Evolutionary conservation across 2,797 vertebrate species (phyloP), one percentile per base, ranked within the genome.

Genomic region (Tenualosa ilisha): DNA sequence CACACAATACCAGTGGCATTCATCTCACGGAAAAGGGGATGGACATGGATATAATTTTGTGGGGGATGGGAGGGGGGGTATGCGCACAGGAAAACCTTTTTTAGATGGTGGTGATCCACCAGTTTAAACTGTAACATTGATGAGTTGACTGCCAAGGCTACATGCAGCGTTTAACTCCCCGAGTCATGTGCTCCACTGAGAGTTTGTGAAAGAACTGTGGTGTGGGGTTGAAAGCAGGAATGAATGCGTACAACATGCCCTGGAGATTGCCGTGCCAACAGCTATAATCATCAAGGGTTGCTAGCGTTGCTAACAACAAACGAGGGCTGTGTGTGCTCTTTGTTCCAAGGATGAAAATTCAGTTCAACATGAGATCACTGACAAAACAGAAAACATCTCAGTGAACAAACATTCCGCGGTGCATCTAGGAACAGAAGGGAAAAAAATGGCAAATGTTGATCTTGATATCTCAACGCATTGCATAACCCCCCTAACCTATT

Each of bases 281-380:
- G 86, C 82, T 56, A 85, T 83, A 84, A 85, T 83, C 84, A 86
- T 89, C 86, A 89, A 84, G 81, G 83, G 49, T 65, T 31, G 84
- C 85, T 87, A 87, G 84, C 51, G 84, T 88, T 85, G 82, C 84
- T 87, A 87, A 86, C 86, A 85, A 88, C 88, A 88, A 85, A 31
- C 3, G 83, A 79, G 72, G 40, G 72, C 72, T 79, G 72, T 24
- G 22, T 31, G 17, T 22, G 72, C 72, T 79, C 72, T 79, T 79
- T 79, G 72, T 79, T 79, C 72, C 40, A 6, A 7, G 72, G 37
- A 79, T 89, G 89, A 88, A 85, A 91, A 88, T 91, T 89, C 91
- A 88, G 87, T 85, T 84, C 89, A 91, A 81, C 89, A 90, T 91
- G 88, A 82, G 87, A 89, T 88, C 91, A 89, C 88, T 86, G 85